Conservation (phyloP, 2,113 vertebrate genomes). For the Cololabis saira region DNA sequence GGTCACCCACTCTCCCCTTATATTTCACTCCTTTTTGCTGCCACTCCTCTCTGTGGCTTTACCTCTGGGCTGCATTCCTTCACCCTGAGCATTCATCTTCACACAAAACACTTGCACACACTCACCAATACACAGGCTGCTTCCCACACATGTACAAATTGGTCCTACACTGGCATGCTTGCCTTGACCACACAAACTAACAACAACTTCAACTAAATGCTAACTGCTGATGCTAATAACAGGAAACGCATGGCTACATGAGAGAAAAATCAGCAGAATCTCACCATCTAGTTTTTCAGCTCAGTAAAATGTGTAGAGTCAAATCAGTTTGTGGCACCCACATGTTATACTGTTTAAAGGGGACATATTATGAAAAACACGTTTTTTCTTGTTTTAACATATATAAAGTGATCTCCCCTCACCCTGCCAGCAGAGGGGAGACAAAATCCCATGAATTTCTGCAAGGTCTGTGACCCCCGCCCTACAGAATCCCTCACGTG, state of each 20-base stretch:
- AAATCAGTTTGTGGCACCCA: constrained; percentile 8
- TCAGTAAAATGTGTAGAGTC: constrained; percentile 11
- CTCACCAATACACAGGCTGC: constrained; percentile 30
- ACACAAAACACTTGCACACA: constrained; percentile 25
- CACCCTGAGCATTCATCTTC: constrained; percentile 22
- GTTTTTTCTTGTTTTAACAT: too few relatives aligned
- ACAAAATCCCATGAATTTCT: too few relatives aligned
- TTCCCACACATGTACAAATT: constrained; percentile 46
- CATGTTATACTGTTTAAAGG: constrained; percentile 6
- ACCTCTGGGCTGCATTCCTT: constrained; percentile 29
- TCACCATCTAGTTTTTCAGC: neutral
- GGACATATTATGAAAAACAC: too few relatives aligned
- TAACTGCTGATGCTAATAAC: neutral
- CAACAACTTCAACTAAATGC: neutral
- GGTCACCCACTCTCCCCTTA: constrained; percentile 42
- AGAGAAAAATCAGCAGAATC: neutral
- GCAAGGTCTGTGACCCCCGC: too few relatives aligned
- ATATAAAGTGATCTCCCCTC: too few relatives aligned
- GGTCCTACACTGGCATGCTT: constrained; percentile 4
- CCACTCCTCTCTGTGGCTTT: constrained; percentile 23
- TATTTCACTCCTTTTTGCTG: constrained; percentile 31
- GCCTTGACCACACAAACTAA: constrained; percentile 10
- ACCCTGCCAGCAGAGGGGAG: too few relatives aligned
- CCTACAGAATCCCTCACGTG: too few relatives aligned
- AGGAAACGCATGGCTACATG: too few relatives aligned